Evolutionary conservation across 1,140 invertebrate species (phyloP).

Genomic region (Chrysopa pallens): DNA sequence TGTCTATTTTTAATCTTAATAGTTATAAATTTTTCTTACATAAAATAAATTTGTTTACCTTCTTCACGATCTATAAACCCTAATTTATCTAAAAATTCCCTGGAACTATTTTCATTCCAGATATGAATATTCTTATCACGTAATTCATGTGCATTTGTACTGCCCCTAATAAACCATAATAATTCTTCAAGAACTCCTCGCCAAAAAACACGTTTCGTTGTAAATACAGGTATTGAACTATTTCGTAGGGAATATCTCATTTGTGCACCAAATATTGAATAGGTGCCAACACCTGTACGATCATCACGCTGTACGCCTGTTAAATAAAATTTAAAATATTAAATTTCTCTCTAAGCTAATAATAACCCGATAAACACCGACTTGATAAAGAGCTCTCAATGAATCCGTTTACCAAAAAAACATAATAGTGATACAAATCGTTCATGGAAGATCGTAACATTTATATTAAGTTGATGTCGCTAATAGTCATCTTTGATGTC

Average conservation of each 20-base stretch:
- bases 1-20: no score
- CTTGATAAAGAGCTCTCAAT: no score
- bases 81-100: slow-evolving; percentile 74
- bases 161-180: slow-evolving; percentile 88
- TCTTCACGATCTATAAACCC: slow-evolving; percentile 78
- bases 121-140: slow-evolving; percentile 79
- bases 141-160: slow-evolving; percentile 81
- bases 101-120: slow-evolving; percentile 93
- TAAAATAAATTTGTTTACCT: no score
- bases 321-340: neutral
- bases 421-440: no score
- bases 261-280: slow-evolving; percentile 84
- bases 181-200: slow-evolving; percentile 87
- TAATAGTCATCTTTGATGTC: no score
- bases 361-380: no score
- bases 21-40: no score
- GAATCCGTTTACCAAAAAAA: no score
- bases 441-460: no score
- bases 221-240: slow-evolving; percentile 76
- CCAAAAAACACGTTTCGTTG: slow-evolving; percentile 96
- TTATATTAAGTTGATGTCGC: no score
- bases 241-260: slow-evolving; percentile 68
- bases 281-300: slow-evolving; percentile 78
- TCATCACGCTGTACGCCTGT: slow-evolving; percentile 53
- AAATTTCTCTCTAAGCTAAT: no score